Base-by-base conservation (phyloP, 2,888 invertebrate species). In the Drosophila kuntzei region DNA sequence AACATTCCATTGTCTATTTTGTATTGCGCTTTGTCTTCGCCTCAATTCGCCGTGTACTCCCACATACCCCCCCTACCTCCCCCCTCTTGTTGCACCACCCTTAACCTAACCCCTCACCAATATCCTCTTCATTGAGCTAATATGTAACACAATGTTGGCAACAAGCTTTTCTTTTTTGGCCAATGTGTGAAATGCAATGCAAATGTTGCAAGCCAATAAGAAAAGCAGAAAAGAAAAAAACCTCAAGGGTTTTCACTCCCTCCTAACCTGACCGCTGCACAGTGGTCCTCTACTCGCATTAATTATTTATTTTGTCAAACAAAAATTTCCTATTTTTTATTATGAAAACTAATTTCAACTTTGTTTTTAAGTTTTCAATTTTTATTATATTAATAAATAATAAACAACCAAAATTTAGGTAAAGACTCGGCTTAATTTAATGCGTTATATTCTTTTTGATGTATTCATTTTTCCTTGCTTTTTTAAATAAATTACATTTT, bases 1-100 rank as follows among this genome's bases (percentile, higher is more conserved):
- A 76, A 69, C 74, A 83, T 79, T 82, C 87, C 83, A 83, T 88
- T 83, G 89, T 88, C 80, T 87, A 67, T 65, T 87, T 81, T 76
- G 76, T 78, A 67, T 68, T 75, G 68, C 79, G 74, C 76, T 73
- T 73, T 85, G 71, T 75, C 66, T 78, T 67, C 55, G 51, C 51
- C 68, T 43, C 34, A 60, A 49, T 47, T 41, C 51, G 39, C 50
- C 50, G n/a, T n/a, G n/a, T n/a, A 27, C 67, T 39, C 58, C 53
- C 69, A 68, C 75, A 62, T 29, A 0, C 4, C 5, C 44, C 18
- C 18, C 7, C 2, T 29, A 0, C 4, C 5, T 39, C 18, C 18
- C 7, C 2, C 18, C 6, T 2, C n/a, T 11, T n/a, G 14, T 2
- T n/a, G 4, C 18, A 32, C 14, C 14, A 8, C 47, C 29, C 18